Conservation (phyloP, 2,888 invertebrate species). For the Stomorhina lunata region DNA sequence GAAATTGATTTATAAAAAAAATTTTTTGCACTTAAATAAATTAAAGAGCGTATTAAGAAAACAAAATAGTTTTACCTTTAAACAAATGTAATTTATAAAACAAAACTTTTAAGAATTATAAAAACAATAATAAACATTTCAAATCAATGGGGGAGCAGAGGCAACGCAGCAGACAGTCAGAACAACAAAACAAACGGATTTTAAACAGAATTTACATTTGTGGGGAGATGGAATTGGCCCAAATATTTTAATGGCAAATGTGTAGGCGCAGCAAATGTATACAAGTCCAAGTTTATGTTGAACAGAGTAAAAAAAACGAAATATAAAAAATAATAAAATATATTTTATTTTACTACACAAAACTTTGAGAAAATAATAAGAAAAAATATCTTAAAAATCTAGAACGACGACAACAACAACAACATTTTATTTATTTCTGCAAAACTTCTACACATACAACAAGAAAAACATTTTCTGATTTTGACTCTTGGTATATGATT, state of each 20-base stretch:
- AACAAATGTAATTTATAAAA: conserved; percentile 53
- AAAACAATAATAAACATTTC: conserved; percentile 47
- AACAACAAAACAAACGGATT: not conserved
- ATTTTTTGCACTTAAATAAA: not conserved
- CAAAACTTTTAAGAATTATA: conserved; percentile 23
- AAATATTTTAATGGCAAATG: conserved; percentile 65
- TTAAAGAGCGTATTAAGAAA: not conserved
- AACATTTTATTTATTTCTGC: conserved; percentile 51
- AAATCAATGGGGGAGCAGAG: conserved; percentile 3
- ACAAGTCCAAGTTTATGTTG: conserved; percentile 71
- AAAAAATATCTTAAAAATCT: conserved; percentile 46
- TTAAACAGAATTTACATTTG: conserved; percentile 26
- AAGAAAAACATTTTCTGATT: conserved; percentile 32
- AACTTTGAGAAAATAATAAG: conserved; percentile 58
- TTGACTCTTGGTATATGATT: conserved; percentile 20
- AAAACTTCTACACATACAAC: conserved; percentile 45
- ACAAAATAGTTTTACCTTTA: conserved; percentile 51
- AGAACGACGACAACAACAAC: conserved; percentile 53
- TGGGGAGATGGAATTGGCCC: conserved; percentile 57
- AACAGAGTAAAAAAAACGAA: conserved; percentile 50
- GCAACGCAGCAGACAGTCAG: not conserved
- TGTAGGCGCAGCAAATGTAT: conserved; percentile 65
- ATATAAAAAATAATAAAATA: conserved; percentile 22
- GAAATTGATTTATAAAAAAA: not conserved
- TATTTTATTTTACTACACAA: conserved; percentile 29